Evolutionary conservation across 2,797 vertebrate genomes (phyloP).

Genomic region (Centropyge bicolor): DNA sequence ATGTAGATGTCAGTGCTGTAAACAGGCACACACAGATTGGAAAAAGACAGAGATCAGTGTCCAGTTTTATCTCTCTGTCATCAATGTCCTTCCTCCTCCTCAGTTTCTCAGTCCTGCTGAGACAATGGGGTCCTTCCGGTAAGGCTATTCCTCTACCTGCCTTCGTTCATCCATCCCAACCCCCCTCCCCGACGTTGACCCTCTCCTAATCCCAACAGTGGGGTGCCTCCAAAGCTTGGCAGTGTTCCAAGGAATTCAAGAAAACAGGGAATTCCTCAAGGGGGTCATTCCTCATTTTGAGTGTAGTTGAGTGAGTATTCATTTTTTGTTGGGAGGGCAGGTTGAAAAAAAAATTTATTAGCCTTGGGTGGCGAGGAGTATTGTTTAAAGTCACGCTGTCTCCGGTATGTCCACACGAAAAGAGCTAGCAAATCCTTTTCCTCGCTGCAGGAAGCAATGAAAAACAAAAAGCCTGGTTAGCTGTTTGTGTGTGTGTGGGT

Average conservation of each 20-base stretch:
- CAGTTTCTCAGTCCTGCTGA: conserved; percentile 98
- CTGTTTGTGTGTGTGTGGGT: neutral
- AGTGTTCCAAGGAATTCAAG: conserved; percentile 78
- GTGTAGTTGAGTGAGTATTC: conserved; percentile 26
- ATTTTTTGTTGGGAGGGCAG: conserved; percentile 27
- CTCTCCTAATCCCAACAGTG: conserved; percentile 15
- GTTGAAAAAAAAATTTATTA: conserved; percentile 13
- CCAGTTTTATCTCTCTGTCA: conserved; percentile 25
- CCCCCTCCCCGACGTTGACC: neutral
- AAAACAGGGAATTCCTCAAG: conserved; percentile 12
- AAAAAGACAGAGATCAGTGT: conserved; percentile 64
- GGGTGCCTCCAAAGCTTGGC: conserved; percentile 73
- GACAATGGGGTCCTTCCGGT: conserved; percentile 87
- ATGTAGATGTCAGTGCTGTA: conserved; percentile 95
- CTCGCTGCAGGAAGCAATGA: conserved; percentile 86
- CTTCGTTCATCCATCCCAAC: conserved; percentile 11
- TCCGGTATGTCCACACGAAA: conserved; percentile 95
- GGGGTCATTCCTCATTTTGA: conserved; percentile 28
- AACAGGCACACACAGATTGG: conserved; percentile 98
- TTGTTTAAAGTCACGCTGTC: conserved; percentile 98
- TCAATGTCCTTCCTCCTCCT: conserved; percentile 72
- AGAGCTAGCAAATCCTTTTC: conserved; percentile 99
- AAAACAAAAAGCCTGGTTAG: conserved; percentile 56
- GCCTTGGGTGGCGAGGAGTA: conserved; percentile 50
- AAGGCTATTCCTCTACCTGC: conserved; percentile 79